Conservation (phyloP, 2,888 invertebrate genomes). For the Parelbella ahira region DNA sequence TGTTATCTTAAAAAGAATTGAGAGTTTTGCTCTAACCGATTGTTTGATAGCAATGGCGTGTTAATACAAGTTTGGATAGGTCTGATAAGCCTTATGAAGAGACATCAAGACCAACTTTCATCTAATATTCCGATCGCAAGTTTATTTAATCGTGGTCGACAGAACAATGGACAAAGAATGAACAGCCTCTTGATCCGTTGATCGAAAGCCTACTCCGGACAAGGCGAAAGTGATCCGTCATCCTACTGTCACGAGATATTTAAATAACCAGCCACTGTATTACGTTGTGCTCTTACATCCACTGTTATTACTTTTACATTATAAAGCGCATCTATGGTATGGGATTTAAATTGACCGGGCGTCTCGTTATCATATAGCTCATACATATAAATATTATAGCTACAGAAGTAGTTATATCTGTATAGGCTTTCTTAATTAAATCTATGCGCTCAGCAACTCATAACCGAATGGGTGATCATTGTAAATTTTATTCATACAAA, state of each 20-base stretch:
- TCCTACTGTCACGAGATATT: slow-evolving; percentile 44
- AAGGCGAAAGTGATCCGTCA: slow-evolving; percentile 58
- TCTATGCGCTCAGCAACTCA: too few species aligned
- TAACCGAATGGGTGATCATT: too few species aligned
- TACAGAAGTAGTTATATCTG: too few species aligned
- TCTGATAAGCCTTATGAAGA: too few species aligned
- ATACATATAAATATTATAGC: too few species aligned
- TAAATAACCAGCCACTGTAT: slow-evolving; percentile 50
- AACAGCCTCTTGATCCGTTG: slow-evolving; percentile 46
- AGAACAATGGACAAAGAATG: slow-evolving; percentile 55
- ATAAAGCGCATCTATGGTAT: slow-evolving; percentile 19
- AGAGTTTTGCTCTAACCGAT: too few species aligned
- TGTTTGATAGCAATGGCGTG: slow-evolving; percentile 17
- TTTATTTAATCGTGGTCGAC: slow-evolving; percentile 53
- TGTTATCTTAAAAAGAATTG: too few species aligned
- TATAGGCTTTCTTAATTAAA: too few species aligned
- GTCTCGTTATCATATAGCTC: neutral
- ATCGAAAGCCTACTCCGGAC: slow-evolving; percentile 48
- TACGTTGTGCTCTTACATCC: slow-evolving; percentile 38
- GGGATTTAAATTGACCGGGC: slow-evolving; percentile 20
- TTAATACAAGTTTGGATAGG: too few species aligned
- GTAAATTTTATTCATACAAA: too few species aligned
- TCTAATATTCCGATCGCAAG: slow-evolving; percentile 51
- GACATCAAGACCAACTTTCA: slow-evolving; percentile 57
- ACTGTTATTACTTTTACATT: slow-evolving; percentile 24